Conservation (phyloP, 2,888 invertebrate species). For the Zootermopsis nevadensis region DNA sequence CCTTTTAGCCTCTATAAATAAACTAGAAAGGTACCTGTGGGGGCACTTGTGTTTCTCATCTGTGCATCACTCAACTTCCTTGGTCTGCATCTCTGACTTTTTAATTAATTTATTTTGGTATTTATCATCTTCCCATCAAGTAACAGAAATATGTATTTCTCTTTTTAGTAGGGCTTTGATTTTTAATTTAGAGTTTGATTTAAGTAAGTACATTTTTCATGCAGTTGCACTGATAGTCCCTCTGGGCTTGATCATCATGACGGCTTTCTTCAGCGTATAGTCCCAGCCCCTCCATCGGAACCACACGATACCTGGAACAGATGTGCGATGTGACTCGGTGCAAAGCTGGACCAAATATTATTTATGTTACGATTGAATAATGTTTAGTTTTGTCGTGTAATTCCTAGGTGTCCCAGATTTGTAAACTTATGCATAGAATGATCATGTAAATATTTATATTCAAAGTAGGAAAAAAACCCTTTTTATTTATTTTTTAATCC, state of each 20-base stretch:
- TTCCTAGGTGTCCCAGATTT: no score
- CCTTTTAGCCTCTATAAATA: conserved; percentile 51
- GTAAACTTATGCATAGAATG: no score
- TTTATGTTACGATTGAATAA: not conserved
- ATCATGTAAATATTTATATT: no score
- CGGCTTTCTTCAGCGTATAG: conserved; percentile 88
- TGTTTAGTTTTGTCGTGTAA: no score
- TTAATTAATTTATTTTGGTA: not conserved
- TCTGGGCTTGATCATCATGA: conserved; percentile 92
- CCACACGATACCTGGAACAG: conserved; percentile 84
- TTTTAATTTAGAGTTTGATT: conserved; percentile 31
- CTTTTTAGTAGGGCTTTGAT: conserved; percentile 25
- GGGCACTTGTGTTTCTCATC: conserved; percentile 17
- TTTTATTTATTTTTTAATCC: no score
- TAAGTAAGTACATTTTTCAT: conserved; percentile 19
- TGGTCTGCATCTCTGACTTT: not conserved
- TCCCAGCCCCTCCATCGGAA: conserved; percentile 97
- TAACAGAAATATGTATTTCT: not conserved
- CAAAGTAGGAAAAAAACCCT: no score
- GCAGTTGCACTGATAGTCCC: conserved; percentile 65
- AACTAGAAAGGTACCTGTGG: not conserved
- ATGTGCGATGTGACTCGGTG: conserved; percentile 5
- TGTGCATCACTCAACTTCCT: not conserved
- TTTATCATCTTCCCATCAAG: not conserved
- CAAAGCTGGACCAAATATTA: not conserved